These are phyloP conservation scores for Phoxinus phoxinus DNA, from an alignment of 2,113 vertebrate species.

Conservation along the genomic window DNA sequence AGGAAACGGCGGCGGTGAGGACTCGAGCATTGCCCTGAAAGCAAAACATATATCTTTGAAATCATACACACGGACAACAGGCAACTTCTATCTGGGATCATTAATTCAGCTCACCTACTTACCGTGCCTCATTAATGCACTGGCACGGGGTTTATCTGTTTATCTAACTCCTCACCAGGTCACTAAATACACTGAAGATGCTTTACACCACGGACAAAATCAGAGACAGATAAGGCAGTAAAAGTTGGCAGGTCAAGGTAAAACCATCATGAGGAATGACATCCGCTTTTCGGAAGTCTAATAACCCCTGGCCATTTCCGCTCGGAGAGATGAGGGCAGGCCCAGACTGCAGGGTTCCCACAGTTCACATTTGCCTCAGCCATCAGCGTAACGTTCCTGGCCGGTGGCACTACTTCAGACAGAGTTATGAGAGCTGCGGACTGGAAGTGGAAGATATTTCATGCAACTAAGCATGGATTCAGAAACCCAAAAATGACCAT, in stretches of 20 bases:
- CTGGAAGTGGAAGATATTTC: constrained; percentile 7
- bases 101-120: constrained; percentile 32
- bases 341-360: constrained; percentile 16
- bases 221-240: constrained; percentile 17
- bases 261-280: constrained; percentile 33
- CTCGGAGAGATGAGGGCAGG: background rate
- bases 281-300: constrained; percentile 9
- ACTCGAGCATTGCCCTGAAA: constrained; percentile 83
- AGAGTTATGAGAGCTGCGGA: constrained; percentile 13
- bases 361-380: constrained; percentile 33
- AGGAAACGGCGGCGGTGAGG: constrained; percentile 74
- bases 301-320: background rate
- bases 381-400: background rate
- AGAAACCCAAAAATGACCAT: background rate
- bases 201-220: constrained; percentile 40
- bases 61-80: constrained; percentile 9
- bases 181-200: constrained; percentile 24
- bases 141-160: constrained; percentile 12
- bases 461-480: background rate
- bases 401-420: background rate
- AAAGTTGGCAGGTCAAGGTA: constrained; percentile 49
- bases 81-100: constrained; percentile 7
- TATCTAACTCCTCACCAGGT: constrained; percentile 26
- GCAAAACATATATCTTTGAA: constrained; percentile 80
- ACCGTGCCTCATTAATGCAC: constrained; percentile 22